Base-by-base conservation (phyloP, 2,797 vertebrate species). In the Scleropages formosus region DNA sequence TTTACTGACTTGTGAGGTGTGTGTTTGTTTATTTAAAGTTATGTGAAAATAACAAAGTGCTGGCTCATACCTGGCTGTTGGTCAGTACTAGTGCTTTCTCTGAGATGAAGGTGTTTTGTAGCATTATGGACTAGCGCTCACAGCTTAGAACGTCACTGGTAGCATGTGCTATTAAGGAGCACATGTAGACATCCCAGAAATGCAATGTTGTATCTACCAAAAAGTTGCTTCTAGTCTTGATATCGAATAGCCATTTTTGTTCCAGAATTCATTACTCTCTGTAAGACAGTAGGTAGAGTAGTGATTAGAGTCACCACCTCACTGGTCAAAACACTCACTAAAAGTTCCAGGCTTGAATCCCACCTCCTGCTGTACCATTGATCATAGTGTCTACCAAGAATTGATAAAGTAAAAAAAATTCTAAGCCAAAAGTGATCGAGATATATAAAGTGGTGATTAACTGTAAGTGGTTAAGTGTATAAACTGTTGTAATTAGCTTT, bases 141-240 rank as follows among this genome's bases (percentile, higher is more conserved):
- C 16, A 22, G 47, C 24, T 6, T 20, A n/a, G 20, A 18, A 18
- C 51, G 47, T 69, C 16, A 13, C 31, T 39, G 31, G 6, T 39
- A 31, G 39, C 31, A 39, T 39, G 31, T n/a, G n/a, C n/a, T n/a
- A 22, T 4, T 27, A 53, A 39, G 51, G 69, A 44, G 16, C 53
- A 18, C 24, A 6, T 0, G 10, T n/a, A 22, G 39, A n/a, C 51
- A 58, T 72, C 53, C 51, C 27, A 72, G 69, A n/a, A 71, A 72
- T 27, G 69, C 27, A 2, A 1, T 26, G 4, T 72, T 72, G 26
- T 31, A 22, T 59, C 26, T 72, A 24, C 26, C 20, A 69, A 63
- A 87, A 84, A 83, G 26, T 22, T 26, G 22, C 49, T 27, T 12
- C 7, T 16, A 70, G 24, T 39, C 31, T 66, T 46, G n/a, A 66